Conservation (phyloP, 1,140 invertebrate species). For the Campoletis sonorensis region DNA sequence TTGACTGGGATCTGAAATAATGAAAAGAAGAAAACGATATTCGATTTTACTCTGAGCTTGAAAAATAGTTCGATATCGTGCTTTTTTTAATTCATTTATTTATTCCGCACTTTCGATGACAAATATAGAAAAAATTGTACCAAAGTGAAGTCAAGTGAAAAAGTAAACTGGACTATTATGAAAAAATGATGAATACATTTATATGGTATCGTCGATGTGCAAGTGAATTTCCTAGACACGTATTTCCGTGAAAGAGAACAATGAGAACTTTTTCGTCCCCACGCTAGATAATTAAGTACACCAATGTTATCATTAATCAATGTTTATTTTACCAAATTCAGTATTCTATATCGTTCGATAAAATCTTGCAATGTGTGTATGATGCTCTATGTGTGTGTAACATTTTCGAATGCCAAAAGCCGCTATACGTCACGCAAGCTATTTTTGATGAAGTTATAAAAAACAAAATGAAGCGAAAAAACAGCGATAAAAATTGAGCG, state of each 20-base stretch:
- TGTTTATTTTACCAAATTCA: no score
- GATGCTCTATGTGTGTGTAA: not conserved
- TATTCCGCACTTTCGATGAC: not conserved
- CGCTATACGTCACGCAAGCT: constrained; percentile 4
- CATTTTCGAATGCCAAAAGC: not conserved
- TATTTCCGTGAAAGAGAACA: not conserved
- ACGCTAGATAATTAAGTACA: not conserved
- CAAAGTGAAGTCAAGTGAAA: no score
- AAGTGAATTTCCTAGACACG: not conserved
- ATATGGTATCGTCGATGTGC: not conserved
- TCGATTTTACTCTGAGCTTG: not conserved
- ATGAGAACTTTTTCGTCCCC: not conserved
- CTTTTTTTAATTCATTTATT: not conserved
- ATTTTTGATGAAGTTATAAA: not conserved
- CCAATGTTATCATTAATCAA: no score
- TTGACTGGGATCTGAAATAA: constrained; percentile 74
- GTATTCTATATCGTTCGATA: no score
- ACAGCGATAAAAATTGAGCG: not conserved
- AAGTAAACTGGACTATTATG: not conserved
- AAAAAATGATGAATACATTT: no score
- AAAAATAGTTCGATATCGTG: not conserved
- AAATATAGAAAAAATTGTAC: no score
- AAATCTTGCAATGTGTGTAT: no score
- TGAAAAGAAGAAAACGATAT: constrained; percentile 36
- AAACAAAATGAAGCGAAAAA: not conserved